Evolutionary conservation across 2,888 invertebrate genomes (phyloP), one percentile per base, ranked within the genome.

Genomic region (Trichacis sp.): DNA sequence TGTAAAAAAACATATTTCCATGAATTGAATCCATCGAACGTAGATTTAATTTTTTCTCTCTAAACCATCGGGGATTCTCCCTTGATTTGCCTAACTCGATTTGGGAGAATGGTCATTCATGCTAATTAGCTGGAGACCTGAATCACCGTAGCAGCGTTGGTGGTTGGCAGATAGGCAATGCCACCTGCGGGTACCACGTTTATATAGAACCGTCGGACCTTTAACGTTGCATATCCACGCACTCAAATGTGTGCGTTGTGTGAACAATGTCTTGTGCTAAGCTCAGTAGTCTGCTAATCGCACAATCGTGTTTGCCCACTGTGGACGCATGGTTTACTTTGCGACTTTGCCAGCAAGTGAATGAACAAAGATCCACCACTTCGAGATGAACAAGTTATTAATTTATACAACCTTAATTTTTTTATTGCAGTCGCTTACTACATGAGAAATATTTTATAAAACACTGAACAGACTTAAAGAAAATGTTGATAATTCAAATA

Each of bases 61-160:
- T n/a, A n/a, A n/a, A n/a, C n/a, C n/a, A n/a, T n/a, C n/a, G 47
- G 33, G 24, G 36, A 57, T 52, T 38, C 46, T 49, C 57, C 36
- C 42, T 60, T 45, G 57, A 64, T 66, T 61, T 62, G 58, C 66
- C 66, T 76, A 77, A 78, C 74, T 77, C 76, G 78, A 78, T 77
- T 70, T 55, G 36, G 43, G 68, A 66, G 76, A 65, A 72, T 71
- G 73, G 72, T 72, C 73, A 77, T 77, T 75, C 71, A 58, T 62
- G 73, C 73, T 83, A 82, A 82, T 83, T 82, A 82, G 81, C 74
- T 71, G 75, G 73, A 68, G 71, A 72, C 72, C 74, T 78, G 78
- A 82, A 81, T 82, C 77, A 78, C 74, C 72, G 64, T 69, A 68
- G 74, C 71, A 69, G 73, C 73, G 75, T 76, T 70, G 75, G 75